Evolutionary conservation across 2,888 invertebrate species (phyloP).

Genomic region (Aleiodes leptofemur): DNA sequence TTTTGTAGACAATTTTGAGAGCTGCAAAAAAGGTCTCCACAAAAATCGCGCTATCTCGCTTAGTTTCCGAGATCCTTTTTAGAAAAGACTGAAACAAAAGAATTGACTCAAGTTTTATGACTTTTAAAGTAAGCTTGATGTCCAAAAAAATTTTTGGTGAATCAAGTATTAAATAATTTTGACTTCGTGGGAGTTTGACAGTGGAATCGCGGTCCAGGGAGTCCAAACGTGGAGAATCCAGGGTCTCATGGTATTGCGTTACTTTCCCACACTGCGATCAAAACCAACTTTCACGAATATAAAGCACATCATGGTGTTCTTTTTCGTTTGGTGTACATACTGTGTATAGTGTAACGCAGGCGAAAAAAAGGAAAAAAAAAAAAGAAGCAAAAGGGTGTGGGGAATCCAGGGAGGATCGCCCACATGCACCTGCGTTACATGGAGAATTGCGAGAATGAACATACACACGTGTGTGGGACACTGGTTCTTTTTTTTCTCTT

Average conservation of each 20-base stretch:
- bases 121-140: too few relatives aligned
- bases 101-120: too few relatives aligned
- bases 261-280: conserved; percentile 68
- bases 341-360: neutral
- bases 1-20: neutral
- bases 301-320: neutral
- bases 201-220: conserved; percentile 67
- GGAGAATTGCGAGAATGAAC: conserved; percentile 10
- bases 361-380: conserved; percentile 6
- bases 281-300: conserved; percentile 43
- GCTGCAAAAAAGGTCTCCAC: neutral
- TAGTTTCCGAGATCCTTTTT: neutral
- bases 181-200: conserved; percentile 52
- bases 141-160: neutral
- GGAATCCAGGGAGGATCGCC: conserved; percentile 38
- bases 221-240: conserved; percentile 53
- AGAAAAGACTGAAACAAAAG: neutral
- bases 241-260: conserved; percentile 71
- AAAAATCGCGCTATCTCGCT: neutral
- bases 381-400: neutral
- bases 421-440: conserved; percentile 45
- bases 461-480: conserved; percentile 17
- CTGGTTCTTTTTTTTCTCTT: conserved; percentile 1
- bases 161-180: neutral
- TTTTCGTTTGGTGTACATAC: conserved; percentile 1